A percentile compares a stretch with the other conserved stretches of the same genome.
phyloP scores from a whole-genome alignment of 2,797 vertebrate genomes.

The Dipus sagitta region DNA sequence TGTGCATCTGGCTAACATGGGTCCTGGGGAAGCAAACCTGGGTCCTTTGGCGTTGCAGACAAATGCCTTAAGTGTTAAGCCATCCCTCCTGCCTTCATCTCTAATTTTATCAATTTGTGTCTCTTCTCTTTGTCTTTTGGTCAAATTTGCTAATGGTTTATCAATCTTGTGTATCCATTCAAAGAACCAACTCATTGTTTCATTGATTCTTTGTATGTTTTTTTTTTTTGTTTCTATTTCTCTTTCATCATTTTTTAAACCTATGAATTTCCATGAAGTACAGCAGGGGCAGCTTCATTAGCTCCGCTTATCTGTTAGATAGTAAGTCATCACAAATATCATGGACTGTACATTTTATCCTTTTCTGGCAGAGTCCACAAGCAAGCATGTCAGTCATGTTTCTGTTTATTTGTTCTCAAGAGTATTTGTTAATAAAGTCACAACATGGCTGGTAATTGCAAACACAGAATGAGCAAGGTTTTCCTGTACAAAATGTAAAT shows the following conservation, averaged over 20 bases:
- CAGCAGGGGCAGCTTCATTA: constrained; percentile 51
- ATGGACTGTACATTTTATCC: constrained; percentile 25
- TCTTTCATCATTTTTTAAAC: constrained; percentile 61
- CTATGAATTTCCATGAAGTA: constrained; percentile 39
- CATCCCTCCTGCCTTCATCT: too few relatives aligned
- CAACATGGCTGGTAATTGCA: constrained; percentile 29
- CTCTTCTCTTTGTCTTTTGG: too few relatives aligned
- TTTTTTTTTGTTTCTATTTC: too few relatives aligned
- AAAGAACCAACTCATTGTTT: too few relatives aligned
- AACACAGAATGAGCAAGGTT: constrained; percentile 47
- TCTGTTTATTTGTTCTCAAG: constrained; percentile 58
- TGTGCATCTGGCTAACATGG: too few relatives aligned
- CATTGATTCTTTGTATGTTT: too few relatives aligned
- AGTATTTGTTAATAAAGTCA: constrained; percentile 63
- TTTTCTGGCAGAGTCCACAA: constrained; percentile 34
- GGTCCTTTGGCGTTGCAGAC: too few relatives aligned
- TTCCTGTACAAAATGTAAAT: constrained; percentile 51
- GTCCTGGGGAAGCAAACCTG: too few relatives aligned
- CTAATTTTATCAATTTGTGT: too few relatives aligned
- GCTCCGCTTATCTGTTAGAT: constrained; percentile 35
- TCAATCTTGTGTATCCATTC: too few relatives aligned
- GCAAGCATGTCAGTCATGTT: constrained; percentile 32
- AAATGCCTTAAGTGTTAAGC: too few relatives aligned
- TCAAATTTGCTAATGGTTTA: too few relatives aligned
- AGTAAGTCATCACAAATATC: constrained; percentile 35